phyloP scores from a whole-genome alignment of 2,797 vertebrate genomes.

The Spinibarbus caldwelli region DNA sequence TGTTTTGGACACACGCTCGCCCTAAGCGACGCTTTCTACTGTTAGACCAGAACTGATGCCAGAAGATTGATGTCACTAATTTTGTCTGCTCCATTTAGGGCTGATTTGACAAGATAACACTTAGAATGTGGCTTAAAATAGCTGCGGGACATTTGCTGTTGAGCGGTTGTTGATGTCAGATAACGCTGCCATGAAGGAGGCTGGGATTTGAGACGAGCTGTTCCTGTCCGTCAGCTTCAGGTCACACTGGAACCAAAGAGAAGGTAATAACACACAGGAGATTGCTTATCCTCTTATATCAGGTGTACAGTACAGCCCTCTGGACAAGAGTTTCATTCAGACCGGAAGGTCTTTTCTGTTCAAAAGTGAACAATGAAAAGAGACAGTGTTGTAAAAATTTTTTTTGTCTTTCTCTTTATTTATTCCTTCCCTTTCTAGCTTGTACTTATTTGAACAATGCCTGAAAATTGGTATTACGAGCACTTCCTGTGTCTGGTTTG shows the following conservation, averaged over 20 bases:
- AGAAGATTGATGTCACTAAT: conserved; percentile 20
- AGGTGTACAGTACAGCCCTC: background rate
- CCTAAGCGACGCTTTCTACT: background rate
- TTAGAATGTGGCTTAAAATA: conserved; percentile 24
- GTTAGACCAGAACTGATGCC: background rate
- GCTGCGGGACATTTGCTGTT: background rate
- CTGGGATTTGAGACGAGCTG: conserved; percentile 25
- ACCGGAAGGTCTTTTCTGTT: background rate
- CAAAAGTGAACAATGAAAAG: background rate
- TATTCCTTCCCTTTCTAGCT: too few species aligned
- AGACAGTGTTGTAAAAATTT: background rate
- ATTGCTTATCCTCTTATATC: conserved; percentile 5
- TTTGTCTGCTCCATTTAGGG: conserved; percentile 18
- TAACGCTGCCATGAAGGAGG: conserved; percentile 13
- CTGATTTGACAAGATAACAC: conserved; percentile 1
- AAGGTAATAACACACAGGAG: background rate
- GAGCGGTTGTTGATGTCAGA: conserved; percentile 27
- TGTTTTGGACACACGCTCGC: background rate
- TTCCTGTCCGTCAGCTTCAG: conserved; percentile 24
- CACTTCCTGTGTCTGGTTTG: too few species aligned
- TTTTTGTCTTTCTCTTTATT: too few species aligned
- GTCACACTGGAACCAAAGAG: background rate
- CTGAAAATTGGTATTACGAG: too few species aligned
- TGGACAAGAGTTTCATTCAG: background rate
- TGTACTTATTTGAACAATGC: too few species aligned